Percentiles rank a stretch among this genome's conserved stretches.
Evolutionary conservation across 1,140 invertebrate species (phyloP).

Genomic region (Formica selysi): DNA sequence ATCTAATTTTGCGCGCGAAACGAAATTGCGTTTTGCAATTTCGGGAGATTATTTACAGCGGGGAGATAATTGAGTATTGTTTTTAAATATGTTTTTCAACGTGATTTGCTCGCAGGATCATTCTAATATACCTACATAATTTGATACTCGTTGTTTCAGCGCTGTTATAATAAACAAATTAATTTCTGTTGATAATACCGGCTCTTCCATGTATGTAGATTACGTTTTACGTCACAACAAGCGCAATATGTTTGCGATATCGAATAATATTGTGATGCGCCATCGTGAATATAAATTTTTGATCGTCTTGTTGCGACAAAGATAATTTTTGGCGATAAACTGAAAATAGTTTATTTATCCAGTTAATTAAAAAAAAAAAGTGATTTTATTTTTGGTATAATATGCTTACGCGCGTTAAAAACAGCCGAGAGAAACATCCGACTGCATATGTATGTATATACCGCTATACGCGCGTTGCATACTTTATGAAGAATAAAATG

Average conservation of each 20-base stretch:
- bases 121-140: conserved; percentile 34
- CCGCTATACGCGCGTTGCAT: conserved; percentile 10
- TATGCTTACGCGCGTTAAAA: conserved; percentile 14
- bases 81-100: conserved; percentile 7
- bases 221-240: not conserved
- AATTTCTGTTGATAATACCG: not conserved
- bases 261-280: not conserved
- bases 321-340: conserved; percentile 17
- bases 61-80: conserved; percentile 32
- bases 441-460: not conserved
- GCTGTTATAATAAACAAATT: conserved; percentile 44
- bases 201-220: not conserved
- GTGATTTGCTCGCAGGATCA: conserved; percentile 8
- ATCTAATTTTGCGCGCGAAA: conserved; percentile 16
- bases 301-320: not conserved
- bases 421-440: not conserved
- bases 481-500: conserved; percentile 46
- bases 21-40: conserved; percentile 10
- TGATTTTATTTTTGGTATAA: not conserved
- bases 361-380: conserved; percentile 26
- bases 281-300: conserved; percentile 23
- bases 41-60: not conserved
- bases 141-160: not conserved
- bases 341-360: conserved; percentile 6
- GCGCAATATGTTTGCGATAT: not conserved